A percentile compares a stretch with the other conserved stretches of the same genome.
These are phyloP conservation scores for Ypsolopha sequella DNA, from an alignment of 2,888 invertebrate species.

Conservation along the genomic window DNA sequence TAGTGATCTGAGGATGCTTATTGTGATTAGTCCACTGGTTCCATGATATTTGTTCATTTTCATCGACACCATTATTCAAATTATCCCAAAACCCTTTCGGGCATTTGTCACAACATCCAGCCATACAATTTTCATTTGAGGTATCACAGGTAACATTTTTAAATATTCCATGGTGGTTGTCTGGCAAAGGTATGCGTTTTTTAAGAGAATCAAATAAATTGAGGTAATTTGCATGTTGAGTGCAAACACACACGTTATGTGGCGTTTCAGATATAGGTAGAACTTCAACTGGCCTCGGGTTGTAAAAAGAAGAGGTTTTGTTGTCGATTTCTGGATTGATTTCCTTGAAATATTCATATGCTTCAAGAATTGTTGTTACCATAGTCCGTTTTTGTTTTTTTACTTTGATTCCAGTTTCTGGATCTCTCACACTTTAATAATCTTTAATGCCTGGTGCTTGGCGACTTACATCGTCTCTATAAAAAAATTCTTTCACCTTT, in stretches of 20 bases:
- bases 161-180: not conserved
- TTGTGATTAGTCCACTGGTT: not conserved
- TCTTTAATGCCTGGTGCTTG: not conserved
- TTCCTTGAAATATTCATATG: slow-evolving; percentile 2
- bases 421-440: not conserved
- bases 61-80: not conserved
- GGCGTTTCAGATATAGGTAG: slow-evolving; percentile 2
- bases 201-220: not conserved
- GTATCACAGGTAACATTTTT: not conserved
- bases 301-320: not conserved
- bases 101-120: not conserved
- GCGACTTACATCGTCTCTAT: slow-evolving; percentile 1
- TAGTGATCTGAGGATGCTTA: not conserved
- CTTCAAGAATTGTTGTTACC: slow-evolving; percentile 4
- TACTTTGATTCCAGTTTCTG: not conserved
- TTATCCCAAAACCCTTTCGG: not conserved
- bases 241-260: slow-evolving; percentile 5
- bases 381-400: slow-evolving; percentile 5
- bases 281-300: not conserved
- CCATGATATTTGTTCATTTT: not conserved
- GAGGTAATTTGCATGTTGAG: slow-evolving; percentile 4
- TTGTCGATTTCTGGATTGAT: not conserved
- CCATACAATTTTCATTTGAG: slow-evolving; percentile 2
- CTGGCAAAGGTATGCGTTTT: not conserved
- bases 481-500: slow-evolving; percentile 1